phyloP scores from a whole-genome alignment of 2,113 vertebrate genomes.

The Pungitius pungitius region DNA sequence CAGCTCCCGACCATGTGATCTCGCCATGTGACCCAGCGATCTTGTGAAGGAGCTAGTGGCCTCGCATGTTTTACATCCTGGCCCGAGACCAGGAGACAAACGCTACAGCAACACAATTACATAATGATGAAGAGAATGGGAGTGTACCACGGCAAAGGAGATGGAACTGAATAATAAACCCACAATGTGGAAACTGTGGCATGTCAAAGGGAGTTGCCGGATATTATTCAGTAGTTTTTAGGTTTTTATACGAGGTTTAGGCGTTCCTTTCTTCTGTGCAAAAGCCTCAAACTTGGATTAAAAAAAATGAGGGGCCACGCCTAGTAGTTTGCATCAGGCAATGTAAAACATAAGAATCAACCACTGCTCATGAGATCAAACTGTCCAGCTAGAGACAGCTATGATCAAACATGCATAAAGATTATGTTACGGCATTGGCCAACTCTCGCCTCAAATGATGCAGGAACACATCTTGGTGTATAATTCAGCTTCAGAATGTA shows the following conservation, averaged over 20 bases:
- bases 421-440: background rate
- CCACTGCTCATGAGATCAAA: background rate
- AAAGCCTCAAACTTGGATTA: background rate
- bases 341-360: background rate
- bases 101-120: slow-evolving; percentile 31
- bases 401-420: no score
- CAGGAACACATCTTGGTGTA: background rate
- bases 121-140: slow-evolving; percentile 20
- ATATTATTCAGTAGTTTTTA: background rate
- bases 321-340: background rate
- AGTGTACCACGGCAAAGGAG: slow-evolving; percentile 12
- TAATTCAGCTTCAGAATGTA: background rate
- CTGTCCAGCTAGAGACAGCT: no score
- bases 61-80: slow-evolving; percentile 38
- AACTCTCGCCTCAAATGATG: background rate
- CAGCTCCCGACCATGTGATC: slow-evolving; percentile 71
- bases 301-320: background rate
- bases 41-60: slow-evolving; percentile 52
- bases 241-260: background rate
- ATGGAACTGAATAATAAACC: slow-evolving; percentile 24
- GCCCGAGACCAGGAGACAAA: slow-evolving; percentile 38
- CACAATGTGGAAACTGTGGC: slow-evolving; percentile 1
- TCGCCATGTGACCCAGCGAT: slow-evolving; percentile 59
- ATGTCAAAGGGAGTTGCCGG: background rate
- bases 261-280: background rate